Evolutionary conservation across 2,113 vertebrate genomes (phyloP).

Genomic region (Mastomys coucha): DNA sequence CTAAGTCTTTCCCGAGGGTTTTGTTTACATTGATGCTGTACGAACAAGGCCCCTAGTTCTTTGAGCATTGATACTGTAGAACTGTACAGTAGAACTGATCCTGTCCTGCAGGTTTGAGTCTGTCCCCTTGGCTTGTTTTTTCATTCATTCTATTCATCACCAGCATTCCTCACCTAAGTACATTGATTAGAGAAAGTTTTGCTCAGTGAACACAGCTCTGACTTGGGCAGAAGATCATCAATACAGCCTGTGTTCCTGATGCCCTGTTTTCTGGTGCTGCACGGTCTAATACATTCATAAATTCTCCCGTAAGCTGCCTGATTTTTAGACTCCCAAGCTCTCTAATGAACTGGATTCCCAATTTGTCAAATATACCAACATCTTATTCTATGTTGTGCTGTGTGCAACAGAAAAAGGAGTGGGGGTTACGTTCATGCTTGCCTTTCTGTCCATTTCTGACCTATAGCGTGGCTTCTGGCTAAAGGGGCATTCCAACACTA

Average conservation of each 20-base stretch:
- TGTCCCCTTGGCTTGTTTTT: not conserved
- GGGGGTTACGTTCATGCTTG: not conserved
- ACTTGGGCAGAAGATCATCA: not conserved
- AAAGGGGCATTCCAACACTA: not conserved
- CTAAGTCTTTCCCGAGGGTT: not conserved
- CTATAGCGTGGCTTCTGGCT: not conserved
- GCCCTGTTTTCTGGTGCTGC: constrained; percentile 47
- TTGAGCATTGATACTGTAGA: not conserved
- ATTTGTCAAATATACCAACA: constrained; percentile 39
- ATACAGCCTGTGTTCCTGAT: not conserved
- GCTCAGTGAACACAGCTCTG: not conserved
- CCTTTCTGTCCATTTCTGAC: not conserved
- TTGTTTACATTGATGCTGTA: not conserved
- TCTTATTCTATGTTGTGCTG: constrained; percentile 44
- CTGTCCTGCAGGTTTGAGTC: not conserved
- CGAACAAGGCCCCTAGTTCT: not conserved
- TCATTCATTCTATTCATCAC: not conserved
- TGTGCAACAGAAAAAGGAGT: not conserved
- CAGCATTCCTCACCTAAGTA: not conserved
- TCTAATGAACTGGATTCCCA: constrained; percentile 42
- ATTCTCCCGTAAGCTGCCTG: constrained; percentile 64
- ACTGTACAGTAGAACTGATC: not conserved
- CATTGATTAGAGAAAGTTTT: constrained; percentile 46
- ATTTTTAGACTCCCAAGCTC: constrained; percentile 56
- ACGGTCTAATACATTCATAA: constrained; percentile 57